Conservation (phyloP, 2,113 vertebrate species). For the Pseudorectes ferrugineus region DNA sequence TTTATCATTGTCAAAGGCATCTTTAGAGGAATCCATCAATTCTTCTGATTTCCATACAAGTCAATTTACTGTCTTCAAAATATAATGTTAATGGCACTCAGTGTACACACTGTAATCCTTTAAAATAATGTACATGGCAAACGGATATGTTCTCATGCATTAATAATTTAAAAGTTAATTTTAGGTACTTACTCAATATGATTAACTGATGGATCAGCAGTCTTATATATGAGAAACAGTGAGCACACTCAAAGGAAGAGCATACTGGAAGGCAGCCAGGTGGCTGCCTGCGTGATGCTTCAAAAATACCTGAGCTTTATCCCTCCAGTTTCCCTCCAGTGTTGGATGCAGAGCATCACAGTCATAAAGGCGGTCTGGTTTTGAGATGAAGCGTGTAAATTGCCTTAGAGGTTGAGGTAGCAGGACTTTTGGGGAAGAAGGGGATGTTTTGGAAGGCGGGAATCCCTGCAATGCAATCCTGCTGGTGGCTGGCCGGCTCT, state of each 20-base stretch:
- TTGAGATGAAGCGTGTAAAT: not conserved
- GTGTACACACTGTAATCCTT: slow-evolving; percentile 42
- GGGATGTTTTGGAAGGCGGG: not conserved
- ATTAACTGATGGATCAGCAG: slow-evolving; percentile 62
- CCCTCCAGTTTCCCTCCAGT: not conserved
- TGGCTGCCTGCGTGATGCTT: not conserved
- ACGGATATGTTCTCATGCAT: slow-evolving; percentile 53
- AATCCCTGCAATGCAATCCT: not conserved
- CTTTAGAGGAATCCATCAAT: not conserved
- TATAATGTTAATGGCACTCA: not conserved
- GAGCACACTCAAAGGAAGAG: slow-evolving; percentile 10
- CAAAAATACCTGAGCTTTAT: slow-evolving; percentile 4
- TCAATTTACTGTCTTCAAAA: slow-evolving; percentile 37
- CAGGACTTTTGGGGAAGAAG: not conserved
- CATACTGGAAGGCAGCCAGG: slow-evolving; percentile 4
- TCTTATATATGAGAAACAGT: slow-evolving; percentile 1
- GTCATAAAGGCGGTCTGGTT: not conserved
- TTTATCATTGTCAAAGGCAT: not conserved
- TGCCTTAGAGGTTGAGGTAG: not conserved
- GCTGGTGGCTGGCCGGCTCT: not conserved
- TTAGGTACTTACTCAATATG: slow-evolving; percentile 46
- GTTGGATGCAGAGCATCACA: accelerated
- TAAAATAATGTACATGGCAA: slow-evolving; percentile 45
- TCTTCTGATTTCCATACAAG: slow-evolving; percentile 15
- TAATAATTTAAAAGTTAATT: slow-evolving; percentile 66